phyloP scores from a whole-genome alignment of 2,888 invertebrate species.

The Dascillus cervinus region DNA sequence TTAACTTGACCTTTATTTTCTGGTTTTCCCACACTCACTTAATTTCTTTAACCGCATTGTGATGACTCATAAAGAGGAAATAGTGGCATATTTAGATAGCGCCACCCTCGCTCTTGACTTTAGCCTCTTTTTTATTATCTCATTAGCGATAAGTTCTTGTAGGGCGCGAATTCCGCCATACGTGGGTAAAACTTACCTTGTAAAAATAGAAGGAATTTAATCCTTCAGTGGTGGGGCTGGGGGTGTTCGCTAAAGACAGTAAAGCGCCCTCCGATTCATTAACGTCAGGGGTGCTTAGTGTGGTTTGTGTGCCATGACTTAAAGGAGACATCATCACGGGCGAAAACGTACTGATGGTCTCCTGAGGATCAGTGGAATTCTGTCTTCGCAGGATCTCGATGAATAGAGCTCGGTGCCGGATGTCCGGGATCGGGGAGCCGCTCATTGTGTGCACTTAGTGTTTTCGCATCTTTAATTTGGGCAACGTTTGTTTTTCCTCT shows the following conservation, averaged over 20 bases:
- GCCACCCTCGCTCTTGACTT: too few species aligned
- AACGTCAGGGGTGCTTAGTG: constrained; percentile 12
- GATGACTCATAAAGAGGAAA: too few species aligned
- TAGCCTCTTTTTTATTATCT: too few species aligned
- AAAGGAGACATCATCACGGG: constrained; percentile 19
- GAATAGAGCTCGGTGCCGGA: constrained; percentile 21
- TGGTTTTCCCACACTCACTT: too few species aligned
- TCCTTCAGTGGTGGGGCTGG: constrained; percentile 29
- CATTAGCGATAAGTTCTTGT: too few species aligned
- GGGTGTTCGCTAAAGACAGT: constrained; percentile 14
- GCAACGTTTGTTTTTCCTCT: too few species aligned
- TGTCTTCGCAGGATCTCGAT: constrained; percentile 19
- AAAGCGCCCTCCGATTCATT: constrained; percentile 18
- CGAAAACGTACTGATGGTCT: constrained; percentile 19
- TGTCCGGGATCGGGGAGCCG: constrained; percentile 22
- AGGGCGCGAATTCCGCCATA: too few species aligned
- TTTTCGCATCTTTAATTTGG: too few species aligned
- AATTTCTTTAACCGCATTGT: too few species aligned
- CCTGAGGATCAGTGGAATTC: constrained; percentile 20
- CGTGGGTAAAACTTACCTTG: constrained; percentile 48
- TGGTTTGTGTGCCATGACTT: constrained; percentile 13
- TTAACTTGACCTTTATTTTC: too few species aligned
- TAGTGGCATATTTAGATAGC: too few species aligned
- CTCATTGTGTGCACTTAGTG: constrained; percentile 24
- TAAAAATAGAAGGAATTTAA: constrained; percentile 51